Base-by-base conservation (phyloP, 1,140 invertebrate species). In the Tribolium castaneum region DNA sequence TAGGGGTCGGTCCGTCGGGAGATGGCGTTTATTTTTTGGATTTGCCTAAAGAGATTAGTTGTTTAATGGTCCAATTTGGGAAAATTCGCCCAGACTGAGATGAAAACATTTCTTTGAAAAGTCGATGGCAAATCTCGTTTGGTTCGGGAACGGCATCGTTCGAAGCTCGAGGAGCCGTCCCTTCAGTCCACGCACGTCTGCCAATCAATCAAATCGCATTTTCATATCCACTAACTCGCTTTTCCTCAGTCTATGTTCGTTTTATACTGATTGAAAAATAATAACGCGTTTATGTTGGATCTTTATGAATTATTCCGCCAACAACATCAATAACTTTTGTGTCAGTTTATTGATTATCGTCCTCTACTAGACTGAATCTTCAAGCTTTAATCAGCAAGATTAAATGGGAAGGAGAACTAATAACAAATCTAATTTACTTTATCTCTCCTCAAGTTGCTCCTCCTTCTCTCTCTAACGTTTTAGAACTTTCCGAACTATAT, bases 231-330 rank as follows among this genome's bases (percentile, higher is more conserved):
- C 82, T 81, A 82, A 81, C 80, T 83, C 79, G 79, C 80, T 79
- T 82, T 79, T 75, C 74, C 80, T 70, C 80, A 70, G 59, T 77
- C 78, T 74, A 72, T 77, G 77, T 77, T 82, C 82, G 79, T 79
- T 82, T 82, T 80, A 82, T 83, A 82, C 80, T 82, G 82, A 83
- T 83, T 83, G 82, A 83, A 83, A 83, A 83, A 83, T 81, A 83
- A 83, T 83, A 83, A 83, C 82, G 79, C 80, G 77, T 83, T 83
- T 83, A 82, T 83, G 79, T 82, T 80, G 79, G 82, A 82, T 82
- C 79, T 83, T 83, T 82, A 83, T 83, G 82, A 83, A 83, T 83
- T 83, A 83, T 83, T 83, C 80, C 72, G 70, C 12, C 78, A 77
- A 81, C 80, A 81, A 80, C 80, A 80, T 80, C 80, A 79, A 80